Conservation (phyloP, 2,888 invertebrate species). For the Phaonia tiefii region DNA sequence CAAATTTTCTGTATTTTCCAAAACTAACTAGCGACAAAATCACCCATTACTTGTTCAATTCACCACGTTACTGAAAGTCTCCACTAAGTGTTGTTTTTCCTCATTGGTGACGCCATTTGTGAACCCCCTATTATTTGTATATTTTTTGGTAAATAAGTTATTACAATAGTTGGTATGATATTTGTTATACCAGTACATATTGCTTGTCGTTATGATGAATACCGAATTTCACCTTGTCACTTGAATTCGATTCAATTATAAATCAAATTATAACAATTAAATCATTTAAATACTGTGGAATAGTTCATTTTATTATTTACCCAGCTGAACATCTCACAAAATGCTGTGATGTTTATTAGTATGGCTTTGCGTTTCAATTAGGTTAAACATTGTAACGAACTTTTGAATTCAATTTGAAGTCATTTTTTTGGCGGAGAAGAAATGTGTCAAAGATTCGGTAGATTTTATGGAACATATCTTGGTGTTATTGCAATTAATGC, state of each 20-base stretch:
- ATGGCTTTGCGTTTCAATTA: slow-evolving; percentile 37
- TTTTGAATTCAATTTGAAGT: too few species aligned
- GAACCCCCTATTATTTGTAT: too few species aligned
- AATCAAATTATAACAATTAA: slow-evolving; percentile 51
- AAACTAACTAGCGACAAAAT: too few species aligned
- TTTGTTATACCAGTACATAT: not conserved
- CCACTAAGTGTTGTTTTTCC: too few species aligned
- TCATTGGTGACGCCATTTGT: too few species aligned
- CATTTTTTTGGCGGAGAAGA: not conserved
- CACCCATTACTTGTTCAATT: too few species aligned
- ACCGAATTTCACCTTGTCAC: not conserved
- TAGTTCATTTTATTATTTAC: slow-evolving; percentile 26
- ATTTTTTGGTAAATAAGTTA: too few species aligned
- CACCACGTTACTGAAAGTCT: too few species aligned
- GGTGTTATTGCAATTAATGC: not conserved
- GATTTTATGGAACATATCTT: not conserved
- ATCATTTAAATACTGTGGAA: slow-evolving; percentile 34
- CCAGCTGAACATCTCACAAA: not conserved
- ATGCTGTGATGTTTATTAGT: slow-evolving; percentile 45
- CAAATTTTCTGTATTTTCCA: too few species aligned
- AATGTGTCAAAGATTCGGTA: slow-evolving; percentile 17
- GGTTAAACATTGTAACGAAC: not conserved
- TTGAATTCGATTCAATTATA: slow-evolving; percentile 45
- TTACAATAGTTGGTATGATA: too few species aligned
- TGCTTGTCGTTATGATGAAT: too few species aligned